phyloP scores from a whole-genome alignment of 2,797 vertebrate species.

The Rhynchotus rufescens region DNA sequence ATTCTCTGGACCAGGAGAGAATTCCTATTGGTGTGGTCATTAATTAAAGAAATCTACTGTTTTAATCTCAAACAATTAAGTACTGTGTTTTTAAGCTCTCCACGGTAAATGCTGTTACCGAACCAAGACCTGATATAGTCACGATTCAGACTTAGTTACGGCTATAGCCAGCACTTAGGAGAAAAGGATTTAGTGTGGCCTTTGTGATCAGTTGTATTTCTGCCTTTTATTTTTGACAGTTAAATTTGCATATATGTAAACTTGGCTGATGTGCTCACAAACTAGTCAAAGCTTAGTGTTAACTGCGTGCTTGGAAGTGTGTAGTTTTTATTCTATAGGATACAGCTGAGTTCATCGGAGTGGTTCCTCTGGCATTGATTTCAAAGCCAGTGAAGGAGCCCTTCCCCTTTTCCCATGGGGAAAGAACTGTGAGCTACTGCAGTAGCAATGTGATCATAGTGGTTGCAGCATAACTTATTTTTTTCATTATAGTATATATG shows the following conservation, averaged over 20 bases:
- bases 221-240: neutral
- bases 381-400: neutral
- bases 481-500: neutral
- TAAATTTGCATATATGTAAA: neutral
- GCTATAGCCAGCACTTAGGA: neutral
- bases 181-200: neutral
- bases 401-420: neutral
- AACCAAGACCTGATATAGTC: neutral
- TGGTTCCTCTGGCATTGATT: neutral
- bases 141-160: neutral
- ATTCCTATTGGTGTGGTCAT: neutral
- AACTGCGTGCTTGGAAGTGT: neutral
- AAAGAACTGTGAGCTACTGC: neutral
- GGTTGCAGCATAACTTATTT: neutral
- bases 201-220: neutral
- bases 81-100: neutral
- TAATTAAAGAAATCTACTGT: neutral
- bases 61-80: slow-evolving; percentile 13
- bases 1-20: neutral
- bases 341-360: neutral
- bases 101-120: neutral
- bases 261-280: neutral
- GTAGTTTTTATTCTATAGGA: neutral
- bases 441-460: neutral
- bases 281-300: neutral